A percentile compares a stretch with the other conserved stretches of the same genome.
Conservation (phyloP, 2,888 invertebrate species). For the Tubulanus polymorphus region DNA sequence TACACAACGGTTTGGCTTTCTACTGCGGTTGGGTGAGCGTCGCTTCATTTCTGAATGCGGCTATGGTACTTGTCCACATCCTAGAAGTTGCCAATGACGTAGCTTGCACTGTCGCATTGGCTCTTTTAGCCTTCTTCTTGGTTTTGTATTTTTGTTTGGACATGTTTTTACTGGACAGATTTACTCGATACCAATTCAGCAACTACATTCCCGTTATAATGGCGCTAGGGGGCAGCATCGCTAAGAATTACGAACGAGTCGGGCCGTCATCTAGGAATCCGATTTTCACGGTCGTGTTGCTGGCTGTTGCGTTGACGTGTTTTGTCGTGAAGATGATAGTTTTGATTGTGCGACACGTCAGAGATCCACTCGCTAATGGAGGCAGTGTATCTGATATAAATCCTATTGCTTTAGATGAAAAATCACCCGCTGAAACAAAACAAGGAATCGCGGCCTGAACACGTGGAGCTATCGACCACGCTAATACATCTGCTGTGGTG, state of each 20-base stretch:
- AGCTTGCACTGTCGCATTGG: conserved; percentile 32
- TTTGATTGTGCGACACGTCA: conserved; percentile 13
- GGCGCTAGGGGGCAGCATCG: conserved; percentile 34
- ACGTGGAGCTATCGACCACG: too few species aligned
- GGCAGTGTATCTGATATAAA: too few species aligned
- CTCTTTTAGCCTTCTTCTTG: conserved; percentile 30
- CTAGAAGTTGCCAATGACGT: conserved; percentile 18
- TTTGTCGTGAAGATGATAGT: conserved; percentile 13
- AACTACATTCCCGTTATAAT: conserved; percentile 42
- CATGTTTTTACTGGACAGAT: conserved; percentile 34
- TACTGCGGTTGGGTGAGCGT: conserved; percentile 43
- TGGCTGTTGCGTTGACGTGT: conserved; percentile 16
- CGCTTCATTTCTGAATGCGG: conserved; percentile 40
- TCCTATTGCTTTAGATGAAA: too few species aligned
- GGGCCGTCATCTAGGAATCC: conserved; percentile 26
- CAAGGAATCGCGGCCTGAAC: too few species aligned
- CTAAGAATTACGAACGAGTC: conserved; percentile 30
- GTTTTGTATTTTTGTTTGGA: conserved; percentile 36
- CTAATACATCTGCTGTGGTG: too few species aligned
- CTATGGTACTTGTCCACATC: conserved; percentile 32
- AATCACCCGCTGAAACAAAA: too few species aligned
- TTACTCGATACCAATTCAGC: conserved; percentile 42
- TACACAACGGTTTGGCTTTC: conserved; percentile 45
- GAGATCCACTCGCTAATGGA: conserved; percentile 11
- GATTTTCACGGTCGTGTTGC: conserved; percentile 29